A percentile compares a stretch with the other conserved stretches of the same genome.
These are phyloP conservation scores for Pyrgilauda ruficollis DNA, from an alignment of 2,113 vertebrate genomes.

Conservation along the genomic window DNA sequence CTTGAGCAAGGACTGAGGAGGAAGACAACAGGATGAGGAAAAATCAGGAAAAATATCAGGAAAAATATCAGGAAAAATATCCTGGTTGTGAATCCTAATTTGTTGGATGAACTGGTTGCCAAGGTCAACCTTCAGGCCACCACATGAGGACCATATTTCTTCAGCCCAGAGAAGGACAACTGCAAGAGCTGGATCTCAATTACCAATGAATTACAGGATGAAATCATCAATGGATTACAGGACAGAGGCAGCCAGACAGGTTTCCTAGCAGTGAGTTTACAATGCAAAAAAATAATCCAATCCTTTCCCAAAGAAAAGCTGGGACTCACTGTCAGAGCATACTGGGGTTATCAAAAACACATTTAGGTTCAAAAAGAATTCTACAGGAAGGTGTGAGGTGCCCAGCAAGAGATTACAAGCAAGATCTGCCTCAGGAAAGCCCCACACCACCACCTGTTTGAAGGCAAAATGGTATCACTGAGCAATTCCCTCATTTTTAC, in stretches of 20 bases:
- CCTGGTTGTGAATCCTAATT: not conserved
- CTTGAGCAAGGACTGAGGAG: not conserved
- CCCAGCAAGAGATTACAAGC: not conserved
- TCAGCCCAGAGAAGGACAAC: not conserved
- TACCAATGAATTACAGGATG: not conserved
- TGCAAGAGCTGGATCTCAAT: not conserved
- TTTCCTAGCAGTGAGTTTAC: not conserved
- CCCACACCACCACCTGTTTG: not conserved
- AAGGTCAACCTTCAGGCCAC: not conserved
- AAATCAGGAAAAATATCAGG: not conserved
- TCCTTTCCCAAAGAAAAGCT: not conserved
- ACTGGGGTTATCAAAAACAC: not conserved
- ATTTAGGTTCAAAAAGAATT: not conserved
- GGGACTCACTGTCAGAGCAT: not conserved
- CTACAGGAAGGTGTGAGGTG: not conserved
- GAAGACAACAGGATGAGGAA: not conserved
- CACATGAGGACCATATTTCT: not conserved
- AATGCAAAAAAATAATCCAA: not conserved
- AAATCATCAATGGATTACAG: not conserved
- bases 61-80: not conserved
- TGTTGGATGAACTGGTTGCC: not conserved
- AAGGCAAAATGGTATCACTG: not conserved
- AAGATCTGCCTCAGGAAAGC: not conserved
- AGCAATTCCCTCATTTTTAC: not conserved
- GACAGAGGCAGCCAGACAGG: not conserved